Conservation (phyloP, 2,888 invertebrate genomes). For the Caenorhabditis japonica region DNA sequence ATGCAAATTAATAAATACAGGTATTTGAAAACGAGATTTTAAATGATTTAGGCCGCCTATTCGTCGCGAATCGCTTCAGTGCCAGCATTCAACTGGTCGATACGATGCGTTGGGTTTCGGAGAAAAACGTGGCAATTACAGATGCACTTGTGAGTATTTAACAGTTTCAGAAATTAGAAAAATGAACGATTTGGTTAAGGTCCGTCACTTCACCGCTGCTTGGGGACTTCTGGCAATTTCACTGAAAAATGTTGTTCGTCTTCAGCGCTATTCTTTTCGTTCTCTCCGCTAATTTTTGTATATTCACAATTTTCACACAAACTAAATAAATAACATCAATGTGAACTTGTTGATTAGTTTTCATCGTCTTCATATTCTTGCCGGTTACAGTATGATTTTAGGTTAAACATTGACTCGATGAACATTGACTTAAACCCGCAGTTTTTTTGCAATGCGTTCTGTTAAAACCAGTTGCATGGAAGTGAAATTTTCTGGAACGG, state of each 20-base stretch:
- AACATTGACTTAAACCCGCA: no score
- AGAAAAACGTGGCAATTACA: conserved; percentile 58
- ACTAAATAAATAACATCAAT: neutral
- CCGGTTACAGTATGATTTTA: no score
- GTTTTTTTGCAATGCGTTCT: no score
- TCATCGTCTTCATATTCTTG: no score
- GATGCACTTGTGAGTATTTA: conserved; percentile 38
- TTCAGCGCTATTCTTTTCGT: conserved; percentile 60
- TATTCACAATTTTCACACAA: no score
- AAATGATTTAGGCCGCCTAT: conserved; percentile 57
- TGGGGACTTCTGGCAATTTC: conserved; percentile 65
- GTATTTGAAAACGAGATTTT: neutral
- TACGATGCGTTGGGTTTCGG: conserved; percentile 59
- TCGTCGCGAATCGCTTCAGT: conserved; percentile 57
- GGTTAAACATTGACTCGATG: no score
- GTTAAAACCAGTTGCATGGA: no score
- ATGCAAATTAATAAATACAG: neutral
- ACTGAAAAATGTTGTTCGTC: conserved; percentile 45
- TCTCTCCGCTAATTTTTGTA: conserved; percentile 42
- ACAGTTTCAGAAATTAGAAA: no score
- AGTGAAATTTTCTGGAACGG: no score
- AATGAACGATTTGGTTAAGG: conserved; percentile 18
- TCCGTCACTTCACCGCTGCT: conserved; percentile 60
- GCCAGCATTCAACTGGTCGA: conserved; percentile 62
- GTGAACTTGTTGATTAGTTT: neutral